phyloP scores from a whole-genome alignment of 2,797 vertebrate genomes.

The Apogon talboti region DNA sequence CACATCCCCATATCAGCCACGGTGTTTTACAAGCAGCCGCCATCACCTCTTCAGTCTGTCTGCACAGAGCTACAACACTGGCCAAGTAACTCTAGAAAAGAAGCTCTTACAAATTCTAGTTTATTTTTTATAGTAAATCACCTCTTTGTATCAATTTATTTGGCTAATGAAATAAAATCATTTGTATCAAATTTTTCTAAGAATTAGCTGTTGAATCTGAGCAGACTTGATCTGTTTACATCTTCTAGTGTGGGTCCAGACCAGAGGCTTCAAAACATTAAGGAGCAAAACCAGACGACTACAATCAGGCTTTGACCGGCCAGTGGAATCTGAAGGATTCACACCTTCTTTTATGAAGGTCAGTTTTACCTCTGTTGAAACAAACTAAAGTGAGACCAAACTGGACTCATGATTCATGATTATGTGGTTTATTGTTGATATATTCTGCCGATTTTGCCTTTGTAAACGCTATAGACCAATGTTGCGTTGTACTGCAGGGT shows the following conservation, averaged over 20 bases:
- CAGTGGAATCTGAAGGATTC: conserved; percentile 85
- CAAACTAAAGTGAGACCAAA: not conserved
- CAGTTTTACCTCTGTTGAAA: not conserved
- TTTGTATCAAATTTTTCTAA: not conserved
- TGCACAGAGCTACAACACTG: conserved; percentile 85
- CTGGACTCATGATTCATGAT: not conserved
- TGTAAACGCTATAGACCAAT: not conserved
- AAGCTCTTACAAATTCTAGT: not conserved
- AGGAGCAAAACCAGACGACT: conserved; percentile 89
- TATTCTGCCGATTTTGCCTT: not conserved
- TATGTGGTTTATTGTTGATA: no score
- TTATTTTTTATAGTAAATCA: not conserved
- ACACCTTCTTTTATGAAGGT: conserved; percentile 94
- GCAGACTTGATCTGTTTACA: not conserved
- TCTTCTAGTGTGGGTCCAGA: conserved; percentile 86
- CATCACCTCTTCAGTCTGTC: conserved; percentile 84
- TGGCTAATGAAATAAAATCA: not conserved
- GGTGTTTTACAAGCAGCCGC: conserved; percentile 81
- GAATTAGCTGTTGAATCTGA: not conserved
- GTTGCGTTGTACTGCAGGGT: conserved; percentile 78
- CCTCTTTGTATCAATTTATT: not conserved
- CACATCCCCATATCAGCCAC: conserved; percentile 74
- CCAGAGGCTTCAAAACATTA: conserved; percentile 94
- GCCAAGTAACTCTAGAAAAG: conserved; percentile 85
- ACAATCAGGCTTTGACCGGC: conserved; percentile 85